Base-by-base conservation (phyloP, 2,797 vertebrate genomes). In the Scleropages formosus region DNA sequence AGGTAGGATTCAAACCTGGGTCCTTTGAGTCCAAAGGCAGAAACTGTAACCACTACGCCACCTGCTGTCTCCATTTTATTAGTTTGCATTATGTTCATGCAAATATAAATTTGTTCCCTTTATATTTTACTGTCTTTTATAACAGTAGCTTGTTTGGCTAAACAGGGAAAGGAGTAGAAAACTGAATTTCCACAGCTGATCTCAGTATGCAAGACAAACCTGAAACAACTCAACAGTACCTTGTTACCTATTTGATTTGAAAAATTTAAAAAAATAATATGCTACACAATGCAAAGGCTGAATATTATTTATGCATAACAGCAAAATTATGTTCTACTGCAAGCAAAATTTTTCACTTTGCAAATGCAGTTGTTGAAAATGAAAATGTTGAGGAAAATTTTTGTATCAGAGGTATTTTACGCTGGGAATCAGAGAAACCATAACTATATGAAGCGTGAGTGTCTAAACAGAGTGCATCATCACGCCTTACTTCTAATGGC, bases 91-190 rank as follows among this genome's bases (percentile, higher is more conserved):
- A 10, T 24, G 18, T 44, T 18, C 16, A 49, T 70, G 67, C 22
- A 24, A 53, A 70, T 24, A 24, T 70, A 67, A 53, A 46, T 47
- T 68, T 51, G 31, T 70, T 51, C 44, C 66, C 24, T 49, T 69
- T 47, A n/a, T 47, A 51, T 69, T 51, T 56, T 70, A 16, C 24
- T 26, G n/a, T 46, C 8, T 20, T 70, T 67, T 67, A 49, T 49
- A 51, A 47, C 26, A 51, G 46, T 9, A 26, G 49, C 49, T 70
- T 56, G n/a, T 53, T 22, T 22, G 47, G 13, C n/a, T 39, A 39
- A 39, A 39, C 39, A 39, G 39, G 10, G n/a, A 13, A 49, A 18
- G 9, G 64, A 51, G 15, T 44, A 46, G 51, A 53, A 53, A 51
- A 22, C 13, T 9, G 1, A 51, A n/a, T 49, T 56, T 70, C 67